Base-by-base conservation (phyloP, 2,888 invertebrate genomes). In the Hartigia nigra region DNA sequence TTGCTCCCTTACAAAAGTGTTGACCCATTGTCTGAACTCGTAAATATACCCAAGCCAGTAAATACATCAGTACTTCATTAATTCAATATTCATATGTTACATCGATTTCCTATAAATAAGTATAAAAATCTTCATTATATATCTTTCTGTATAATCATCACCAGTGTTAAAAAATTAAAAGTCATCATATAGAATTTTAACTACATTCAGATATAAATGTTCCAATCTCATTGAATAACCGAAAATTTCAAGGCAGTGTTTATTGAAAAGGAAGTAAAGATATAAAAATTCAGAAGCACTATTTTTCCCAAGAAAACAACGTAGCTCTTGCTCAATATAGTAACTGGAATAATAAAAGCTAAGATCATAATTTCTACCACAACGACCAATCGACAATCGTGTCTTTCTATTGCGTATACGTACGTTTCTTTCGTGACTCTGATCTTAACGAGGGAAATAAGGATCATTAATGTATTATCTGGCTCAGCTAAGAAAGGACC, bases 371-470 rank as follows among this genome's bases (percentile, higher is more conserved):
- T 55, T 9, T 9, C 23, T 55, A 55, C 23, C 9, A 14, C 14
- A 2, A 55, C 23, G 55, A 9, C 9, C 55, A 55, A 55, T 55
- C 55, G 55, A 2, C 55, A 55, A 55, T 55, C 55, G 55, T 9
- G 55, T 55, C 55, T 23, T 55, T 55, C 55, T 55, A 55, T 55
- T 9, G 23, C 55, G 55, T 55, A 23, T 23, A 9, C 55, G 55
- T 55, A 55, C 23, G 55, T 55, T 23, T 55, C 55, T 55, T 55
- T 55, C 55, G 23, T 55, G 55, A 5, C 55, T 39, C 39, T 23
- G 55, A 55, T 55, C 55, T 55, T 55, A 55, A 55, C 55, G 75
- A 75, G 36, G 75, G 75, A 75, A 75, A 75, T 37, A 31, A 32
- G 36, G 75, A 34, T 37, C 75, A 34, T 75, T 36, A 36, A 35